phyloP scores from a whole-genome alignment of 2,113 vertebrate genomes.

The Hippocampus guttulatus region DNA sequence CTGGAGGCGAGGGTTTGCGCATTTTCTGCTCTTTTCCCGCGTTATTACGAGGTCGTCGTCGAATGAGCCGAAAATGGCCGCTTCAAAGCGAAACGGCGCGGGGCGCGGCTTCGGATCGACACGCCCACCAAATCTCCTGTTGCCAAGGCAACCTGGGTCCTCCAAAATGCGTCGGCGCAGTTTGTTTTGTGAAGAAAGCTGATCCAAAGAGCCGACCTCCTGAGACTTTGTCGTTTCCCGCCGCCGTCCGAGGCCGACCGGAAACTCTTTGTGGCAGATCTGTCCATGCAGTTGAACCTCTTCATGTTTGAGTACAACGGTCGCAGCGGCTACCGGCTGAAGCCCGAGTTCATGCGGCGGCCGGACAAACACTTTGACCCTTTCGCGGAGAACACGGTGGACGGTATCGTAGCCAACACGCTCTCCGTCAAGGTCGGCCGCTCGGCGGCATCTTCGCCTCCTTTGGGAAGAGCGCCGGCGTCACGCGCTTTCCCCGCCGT shows the following conservation, averaged over 20 bases:
- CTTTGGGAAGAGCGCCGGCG: background rate
- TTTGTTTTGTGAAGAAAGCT: too few species aligned
- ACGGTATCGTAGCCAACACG: slow-evolving; percentile 96
- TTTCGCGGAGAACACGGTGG: slow-evolving; percentile 91
- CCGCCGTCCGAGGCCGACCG: too few species aligned
- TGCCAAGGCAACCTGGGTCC: too few species aligned
- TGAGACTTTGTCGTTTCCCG: too few species aligned
- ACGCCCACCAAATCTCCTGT: too few species aligned
- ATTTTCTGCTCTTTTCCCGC: background rate
- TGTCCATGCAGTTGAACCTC: slow-evolving; percentile 97
- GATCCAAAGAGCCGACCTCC: too few species aligned
- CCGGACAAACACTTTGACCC: slow-evolving; percentile 97
- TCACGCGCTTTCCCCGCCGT: background rate
- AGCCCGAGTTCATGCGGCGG: slow-evolving; percentile 96
- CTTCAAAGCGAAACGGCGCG: background rate
- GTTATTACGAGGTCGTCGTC: background rate
- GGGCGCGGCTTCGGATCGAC: background rate
- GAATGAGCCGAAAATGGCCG: background rate
- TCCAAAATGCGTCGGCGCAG: too few species aligned
- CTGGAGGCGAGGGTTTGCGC: slow-evolving; percentile 3
- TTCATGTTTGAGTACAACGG: slow-evolving; percentile 97
- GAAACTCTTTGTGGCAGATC: slow-evolving; percentile 70
- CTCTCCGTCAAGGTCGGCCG: slow-evolving; percentile 89
- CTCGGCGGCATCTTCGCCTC: background rate
- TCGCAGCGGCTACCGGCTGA: slow-evolving; percentile 90